A percentile compares a stretch with the other conserved stretches of the same genome.
Evolutionary conservation across 2,888 invertebrate species (phyloP).

Genomic region (Dysmachus trigonus): DNA sequence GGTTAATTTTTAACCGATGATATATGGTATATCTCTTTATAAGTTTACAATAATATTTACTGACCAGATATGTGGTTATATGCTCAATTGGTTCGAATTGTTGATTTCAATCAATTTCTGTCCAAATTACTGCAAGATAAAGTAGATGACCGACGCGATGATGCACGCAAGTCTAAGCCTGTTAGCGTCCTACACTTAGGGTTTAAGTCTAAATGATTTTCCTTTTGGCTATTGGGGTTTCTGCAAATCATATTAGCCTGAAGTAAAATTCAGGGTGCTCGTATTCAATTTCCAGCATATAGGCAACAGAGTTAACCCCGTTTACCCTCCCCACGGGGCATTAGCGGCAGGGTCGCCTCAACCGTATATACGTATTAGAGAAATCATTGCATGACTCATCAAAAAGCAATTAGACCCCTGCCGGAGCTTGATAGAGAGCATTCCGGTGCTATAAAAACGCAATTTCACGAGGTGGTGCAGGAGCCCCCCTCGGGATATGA

Average conservation of each 20-base stretch:
- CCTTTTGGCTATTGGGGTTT: not conserved
- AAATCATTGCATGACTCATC: conserved; percentile 23
- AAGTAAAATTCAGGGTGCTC: not conserved
- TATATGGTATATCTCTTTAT: too few species aligned
- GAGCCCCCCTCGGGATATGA: not conserved
- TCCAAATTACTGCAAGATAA: not conserved
- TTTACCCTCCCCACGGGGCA: not conserved
- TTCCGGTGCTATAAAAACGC: conserved; percentile 9
- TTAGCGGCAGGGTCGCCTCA: not conserved
- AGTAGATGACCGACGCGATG: too few species aligned
- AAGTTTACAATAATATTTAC: too few species aligned
- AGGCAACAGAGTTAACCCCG: not conserved
- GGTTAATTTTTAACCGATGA: too few species aligned
- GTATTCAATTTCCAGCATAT: not conserved
- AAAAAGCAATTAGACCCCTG: conserved; percentile 17
- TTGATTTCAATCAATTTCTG: not conserved
- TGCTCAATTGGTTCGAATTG: not conserved
- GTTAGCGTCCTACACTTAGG: not conserved
- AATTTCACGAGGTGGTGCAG: conserved; percentile 13
- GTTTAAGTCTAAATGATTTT: not conserved
- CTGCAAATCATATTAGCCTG: not conserved
- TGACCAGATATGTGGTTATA: not conserved
- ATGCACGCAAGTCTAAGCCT: not conserved
- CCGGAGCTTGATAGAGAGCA: not conserved
- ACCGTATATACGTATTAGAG: too few species aligned